phyloP scores from a whole-genome alignment of 1,140 invertebrate genomes.

The Drosophila kohkoa region DNA sequence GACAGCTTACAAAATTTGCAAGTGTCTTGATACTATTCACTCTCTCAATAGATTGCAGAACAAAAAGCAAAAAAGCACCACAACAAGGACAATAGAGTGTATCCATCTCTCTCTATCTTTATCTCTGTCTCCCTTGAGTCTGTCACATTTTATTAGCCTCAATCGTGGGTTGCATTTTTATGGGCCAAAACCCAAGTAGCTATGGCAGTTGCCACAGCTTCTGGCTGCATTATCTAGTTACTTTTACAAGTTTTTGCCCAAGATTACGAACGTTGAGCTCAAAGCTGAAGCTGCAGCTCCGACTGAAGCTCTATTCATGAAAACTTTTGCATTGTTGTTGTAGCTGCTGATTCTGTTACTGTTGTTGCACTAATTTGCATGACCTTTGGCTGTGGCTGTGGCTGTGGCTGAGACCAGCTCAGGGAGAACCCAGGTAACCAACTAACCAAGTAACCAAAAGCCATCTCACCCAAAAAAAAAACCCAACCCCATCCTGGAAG shows the following conservation, averaged over 20 bases:
- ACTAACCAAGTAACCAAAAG: slow-evolving; percentile 34
- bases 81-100: not conserved
- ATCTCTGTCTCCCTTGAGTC: not conserved
- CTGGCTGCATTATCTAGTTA: slow-evolving; percentile 72
- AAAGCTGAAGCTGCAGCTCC: not conserved
- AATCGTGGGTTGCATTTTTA: slow-evolving; percentile 14
- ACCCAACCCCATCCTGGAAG: not conserved
- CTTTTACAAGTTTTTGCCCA: slow-evolving; percentile 73
- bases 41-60: not conserved
- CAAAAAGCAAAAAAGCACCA: slow-evolving; percentile 14
- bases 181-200: slow-evolving; percentile 13
- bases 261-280: slow-evolving; percentile 59
- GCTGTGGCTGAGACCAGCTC: slow-evolving; percentile 5
- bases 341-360: slow-evolving; percentile 34
- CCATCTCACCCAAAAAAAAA: slow-evolving; percentile 3
- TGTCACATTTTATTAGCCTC: slow-evolving; percentile 35
- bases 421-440: slow-evolving; percentile 39
- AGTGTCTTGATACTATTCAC: slow-evolving; percentile 2
- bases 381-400: slow-evolving; percentile 64
- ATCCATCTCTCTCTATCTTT: not conserved
- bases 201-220: slow-evolving; percentile 35
- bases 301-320: slow-evolving; percentile 47
- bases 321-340: slow-evolving; percentile 69
- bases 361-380: slow-evolving; percentile 75
- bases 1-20: slow-evolving; percentile 3